Base-by-base conservation (phyloP, 2,113 vertebrate genomes). In the Hydropotes inermis region DNA sequence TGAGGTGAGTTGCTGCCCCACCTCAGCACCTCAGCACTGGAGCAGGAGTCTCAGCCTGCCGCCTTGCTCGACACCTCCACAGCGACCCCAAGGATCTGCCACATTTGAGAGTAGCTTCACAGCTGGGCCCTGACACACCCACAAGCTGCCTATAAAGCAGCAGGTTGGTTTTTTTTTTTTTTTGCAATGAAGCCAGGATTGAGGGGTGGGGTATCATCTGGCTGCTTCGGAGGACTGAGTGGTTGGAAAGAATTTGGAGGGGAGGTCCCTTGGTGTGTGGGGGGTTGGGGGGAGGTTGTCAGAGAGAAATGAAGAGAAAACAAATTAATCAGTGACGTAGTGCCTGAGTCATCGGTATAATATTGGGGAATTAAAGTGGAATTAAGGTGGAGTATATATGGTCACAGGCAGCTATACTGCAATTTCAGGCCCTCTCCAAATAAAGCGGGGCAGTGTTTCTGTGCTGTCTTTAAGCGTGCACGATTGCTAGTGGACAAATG, bases 221-320 rank as follows among this genome's bases (percentile, higher is more conserved):
- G 76, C 30, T 94, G 43, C 60, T 96, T 92, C 64, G 91, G 89
- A 96, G 64, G 60, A 52, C 14, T 76, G 6, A 47, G 30, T 64
- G 19, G 30, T 91, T 91, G 78, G 67, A 89, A 95, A 93, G 19
- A 96, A 91, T 91, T 97, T 93, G 86, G 47, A 90, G 33, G 36
- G 30, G 36, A 39, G 84, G 16, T 89, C 43, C 70, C 36, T 27
- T 39, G 70, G 23, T 13, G 39, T 39, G 36, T 39, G 21, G 9
- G 12, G 67, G 5, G 87, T 70, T 39, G 43, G 14, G 36, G 27
- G n/a, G 13, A 61, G 13, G 5, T 74, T 94, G 57, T 94, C 12
- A 19, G 17, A 89, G 25, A 97, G 13, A 94, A 89, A 83, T 54
- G 4, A 92, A 87, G 79, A 67, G 28, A 74, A 88, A 89, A 88